Evolutionary conservation across 2,113 vertebrate species (phyloP), one percentile per base, ranked within the genome.

Genomic region (Sterrhoptilus dennistouni): DNA sequence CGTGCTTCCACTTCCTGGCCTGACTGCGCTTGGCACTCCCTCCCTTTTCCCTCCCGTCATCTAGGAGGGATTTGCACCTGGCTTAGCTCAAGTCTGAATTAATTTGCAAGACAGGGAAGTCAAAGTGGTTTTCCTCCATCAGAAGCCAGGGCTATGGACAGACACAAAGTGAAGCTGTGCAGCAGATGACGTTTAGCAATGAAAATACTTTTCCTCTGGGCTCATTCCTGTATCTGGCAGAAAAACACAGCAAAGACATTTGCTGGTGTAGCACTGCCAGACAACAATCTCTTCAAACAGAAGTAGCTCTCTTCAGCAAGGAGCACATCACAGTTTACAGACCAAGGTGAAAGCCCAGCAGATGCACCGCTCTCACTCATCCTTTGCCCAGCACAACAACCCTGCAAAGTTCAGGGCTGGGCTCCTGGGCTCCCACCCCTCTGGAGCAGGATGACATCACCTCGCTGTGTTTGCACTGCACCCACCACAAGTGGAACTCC

Each of bases 31-130:
- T 66, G 71, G 90, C 45, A 29, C 50, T 52, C 78, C 35, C 66
- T 78, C 82, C 14, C 71, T 66, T 87, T 74, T 70, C 61, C 40
- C 50, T 93, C 36, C 63, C 6, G 0, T 69, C 87, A 64, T 75
- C 92, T 77, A 78, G 44, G 36, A 87, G 72, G 68, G 91, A 92
- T 95, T 87, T 95, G 83, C 86, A 92, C 93, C 90, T 93, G 90
- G 85, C 12, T 90, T 87, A 80, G 64, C 83, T 86, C 80, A 86
- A 92, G 60, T 27, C 72, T 76, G 90, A 86, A 94, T 33, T 64
- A 66, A 83, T 92, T 77, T 87, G 65, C 40, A 54, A 80, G 72
- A 84, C 47, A 35, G 40, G 38, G 36, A 95, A 93, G 64, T 69
- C 56, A 35, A 60, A 80, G 72, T 11, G 35, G 56, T 64, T 87